A percentile compares a stretch with the other conserved stretches of the same genome.
Conservation (phyloP, 2,888 invertebrate species). For the Frankliniella intonsa region DNA sequence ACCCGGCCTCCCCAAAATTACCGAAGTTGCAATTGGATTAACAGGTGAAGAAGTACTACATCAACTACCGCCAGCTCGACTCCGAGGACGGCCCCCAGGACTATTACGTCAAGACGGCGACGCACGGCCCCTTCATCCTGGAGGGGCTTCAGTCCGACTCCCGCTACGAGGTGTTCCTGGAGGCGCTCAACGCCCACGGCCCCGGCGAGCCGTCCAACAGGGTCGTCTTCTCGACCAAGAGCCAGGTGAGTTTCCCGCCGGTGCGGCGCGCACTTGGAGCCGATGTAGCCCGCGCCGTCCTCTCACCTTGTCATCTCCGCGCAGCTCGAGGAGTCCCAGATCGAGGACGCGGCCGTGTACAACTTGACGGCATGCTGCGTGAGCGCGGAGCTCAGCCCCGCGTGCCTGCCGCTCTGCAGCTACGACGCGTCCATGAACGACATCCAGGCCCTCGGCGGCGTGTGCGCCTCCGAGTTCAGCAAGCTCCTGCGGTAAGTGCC, state of each 20-base stretch:
- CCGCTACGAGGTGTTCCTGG: constrained; percentile 75
- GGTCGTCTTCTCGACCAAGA: constrained; percentile 70
- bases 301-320: constrained; percentile 27
- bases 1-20: not conserved
- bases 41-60: constrained; percentile 50
- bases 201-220: constrained; percentile 70
- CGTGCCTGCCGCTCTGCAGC: constrained; percentile 72
- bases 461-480: constrained; percentile 72
- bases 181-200: constrained; percentile 74
- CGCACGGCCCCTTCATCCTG: constrained; percentile 59
- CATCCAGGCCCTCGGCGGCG: constrained; percentile 64
- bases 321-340: constrained; percentile 57
- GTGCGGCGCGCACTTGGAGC: not conserved
- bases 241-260: constrained; percentile 51
- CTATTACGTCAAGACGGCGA: not conserved
- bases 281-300: not conserved
- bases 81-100: constrained; percentile 51
- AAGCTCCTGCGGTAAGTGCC: constrained; percentile 53
- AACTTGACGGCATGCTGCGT: constrained; percentile 77
- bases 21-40: not conserved
- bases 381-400: constrained; percentile 60
- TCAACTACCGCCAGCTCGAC: constrained; percentile 56
- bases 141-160: constrained; percentile 68
- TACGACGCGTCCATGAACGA: constrained; percentile 80
- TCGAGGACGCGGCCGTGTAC: constrained; percentile 59